A percentile compares a stretch with the other conserved stretches of the same genome.
phyloP scores from a whole-genome alignment of 2,888 invertebrate species.

The Euspilapteryx auroguttella region DNA sequence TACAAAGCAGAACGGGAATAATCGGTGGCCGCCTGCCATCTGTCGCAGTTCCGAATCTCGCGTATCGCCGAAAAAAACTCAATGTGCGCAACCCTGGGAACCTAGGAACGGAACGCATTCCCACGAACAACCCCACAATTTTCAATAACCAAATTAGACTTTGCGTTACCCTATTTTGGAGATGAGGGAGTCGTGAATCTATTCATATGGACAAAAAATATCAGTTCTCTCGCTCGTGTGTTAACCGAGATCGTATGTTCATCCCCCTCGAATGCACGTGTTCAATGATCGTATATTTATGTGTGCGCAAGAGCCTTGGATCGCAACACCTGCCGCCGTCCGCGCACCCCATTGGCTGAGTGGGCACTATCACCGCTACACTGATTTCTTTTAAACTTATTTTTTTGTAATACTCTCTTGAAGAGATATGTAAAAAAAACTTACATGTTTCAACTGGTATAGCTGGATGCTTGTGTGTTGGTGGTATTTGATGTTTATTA shows the following conservation, averaged over 20 bases:
- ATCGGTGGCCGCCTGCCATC: slow-evolving; percentile 50
- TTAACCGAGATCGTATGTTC: neutral
- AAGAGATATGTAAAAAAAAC: slow-evolving; percentile 48
- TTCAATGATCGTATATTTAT: slow-evolving; percentile 51
- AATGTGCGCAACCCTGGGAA: slow-evolving; percentile 67
- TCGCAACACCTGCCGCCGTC: slow-evolving; percentile 48
- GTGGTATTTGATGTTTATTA: slow-evolving; percentile 46
- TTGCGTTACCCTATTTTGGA: slow-evolving; percentile 63
- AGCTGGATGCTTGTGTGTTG: slow-evolving; percentile 49
- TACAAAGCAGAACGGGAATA: slow-evolving; percentile 50
- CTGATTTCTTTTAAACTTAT: slow-evolving; percentile 54
- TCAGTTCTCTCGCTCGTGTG: slow-evolving; percentile 25
- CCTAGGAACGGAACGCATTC: slow-evolving; percentile 64
- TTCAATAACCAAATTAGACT: slow-evolving; percentile 64
- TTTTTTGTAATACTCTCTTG: slow-evolving; percentile 50
- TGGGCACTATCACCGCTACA: slow-evolving; percentile 53
- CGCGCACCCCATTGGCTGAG: slow-evolving; percentile 50
- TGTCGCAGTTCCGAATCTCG: slow-evolving; percentile 57
- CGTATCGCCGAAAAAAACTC: slow-evolving; percentile 48
- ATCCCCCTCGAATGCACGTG: slow-evolving; percentile 41
- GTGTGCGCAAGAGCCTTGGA: slow-evolving; percentile 36
- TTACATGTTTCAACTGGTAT: slow-evolving; percentile 54
- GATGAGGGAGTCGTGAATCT: slow-evolving; percentile 61
- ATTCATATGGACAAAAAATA: slow-evolving; percentile 55
- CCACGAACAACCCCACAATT: slow-evolving; percentile 67